These are phyloP conservation scores for Opisthograptis luteolata DNA, from an alignment of 2,888 invertebrate genomes.

Conservation along the genomic window DNA sequence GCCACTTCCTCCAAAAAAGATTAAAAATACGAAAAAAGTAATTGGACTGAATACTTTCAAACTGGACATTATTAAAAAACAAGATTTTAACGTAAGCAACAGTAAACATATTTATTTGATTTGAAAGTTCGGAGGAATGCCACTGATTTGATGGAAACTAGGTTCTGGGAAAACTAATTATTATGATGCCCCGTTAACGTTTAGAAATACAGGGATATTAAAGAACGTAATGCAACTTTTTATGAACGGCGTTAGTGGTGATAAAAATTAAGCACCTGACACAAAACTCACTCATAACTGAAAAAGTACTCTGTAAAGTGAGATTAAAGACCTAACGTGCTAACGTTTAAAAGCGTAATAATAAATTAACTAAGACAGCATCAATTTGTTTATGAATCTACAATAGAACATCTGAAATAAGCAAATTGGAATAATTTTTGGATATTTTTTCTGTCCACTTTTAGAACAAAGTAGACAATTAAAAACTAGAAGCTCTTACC, in stretches of 20 bases:
- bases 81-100: conserved; percentile 34
- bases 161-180: conserved; percentile 12
- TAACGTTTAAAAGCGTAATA: too few relatives aligned
- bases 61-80: conserved; percentile 57
- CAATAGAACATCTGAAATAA: too few relatives aligned
- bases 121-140: conserved; percentile 33
- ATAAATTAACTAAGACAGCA: too few relatives aligned
- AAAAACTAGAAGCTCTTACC: neutral
- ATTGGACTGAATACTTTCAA: conserved; percentile 58
- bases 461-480: neutral
- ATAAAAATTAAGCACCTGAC: too few relatives aligned
- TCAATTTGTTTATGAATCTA: too few relatives aligned
- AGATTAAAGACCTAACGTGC: too few relatives aligned
- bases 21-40: conserved; percentile 62
- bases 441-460: neutral
- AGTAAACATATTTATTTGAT: conserved; percentile 26
- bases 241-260: neutral
- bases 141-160: conserved; percentile 15
- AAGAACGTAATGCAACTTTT: neutral
- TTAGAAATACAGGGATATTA: conserved; percentile 2
- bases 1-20: conserved; percentile 64
- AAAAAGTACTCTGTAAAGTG: too few relatives aligned
- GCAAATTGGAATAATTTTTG: too few relatives aligned
- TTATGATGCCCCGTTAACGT: conserved; percentile 12
- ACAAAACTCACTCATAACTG: too few relatives aligned